These are phyloP conservation scores for Arenaria interpres DNA, from an alignment of 2,113 vertebrate genomes.

Conservation along the genomic window DNA sequence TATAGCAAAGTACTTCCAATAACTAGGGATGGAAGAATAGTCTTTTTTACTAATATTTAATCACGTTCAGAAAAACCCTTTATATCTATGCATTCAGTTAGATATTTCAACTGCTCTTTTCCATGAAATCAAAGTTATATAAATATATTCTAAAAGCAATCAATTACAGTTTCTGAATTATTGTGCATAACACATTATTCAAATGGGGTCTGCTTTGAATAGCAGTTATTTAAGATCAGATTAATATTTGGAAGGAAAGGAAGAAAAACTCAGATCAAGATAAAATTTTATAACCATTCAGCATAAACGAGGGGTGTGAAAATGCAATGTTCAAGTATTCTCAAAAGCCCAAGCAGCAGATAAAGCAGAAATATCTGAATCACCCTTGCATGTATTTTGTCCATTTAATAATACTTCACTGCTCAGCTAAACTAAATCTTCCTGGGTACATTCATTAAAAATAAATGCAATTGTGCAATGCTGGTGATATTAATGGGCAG, in stretches of 20 bases:
- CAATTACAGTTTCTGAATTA: slow-evolving; percentile 4
- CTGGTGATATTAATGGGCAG: neutral
- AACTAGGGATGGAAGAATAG: slow-evolving; percentile 22
- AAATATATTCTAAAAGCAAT: slow-evolving; percentile 14
- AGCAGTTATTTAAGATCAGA: slow-evolving; percentile 28
- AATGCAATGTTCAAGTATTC: neutral
- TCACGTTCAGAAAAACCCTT: neutral
- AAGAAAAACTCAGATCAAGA: neutral
- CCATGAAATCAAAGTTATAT: neutral
- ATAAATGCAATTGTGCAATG: neutral
- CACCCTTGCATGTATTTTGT: neutral
- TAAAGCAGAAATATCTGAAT: slow-evolving; percentile 10
- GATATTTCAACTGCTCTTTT: neutral
- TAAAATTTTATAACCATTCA: neutral
- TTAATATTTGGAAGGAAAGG: slow-evolving; percentile 35
- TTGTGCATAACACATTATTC: neutral
- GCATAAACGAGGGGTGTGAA: neutral
- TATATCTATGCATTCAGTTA: neutral
- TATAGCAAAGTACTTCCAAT: slow-evolving; percentile 1
- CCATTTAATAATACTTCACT: neutral
- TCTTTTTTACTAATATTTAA: slow-evolving; percentile 3
- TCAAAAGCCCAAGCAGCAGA: slow-evolving; percentile 11
- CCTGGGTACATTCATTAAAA: neutral
- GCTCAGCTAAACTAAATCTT: neutral
- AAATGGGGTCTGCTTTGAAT: neutral